Evolutionary conservation across 2,797 vertebrate genomes (phyloP), one percentile per base, ranked within the genome.

Genomic region (Serranus cabrilla): DNA sequence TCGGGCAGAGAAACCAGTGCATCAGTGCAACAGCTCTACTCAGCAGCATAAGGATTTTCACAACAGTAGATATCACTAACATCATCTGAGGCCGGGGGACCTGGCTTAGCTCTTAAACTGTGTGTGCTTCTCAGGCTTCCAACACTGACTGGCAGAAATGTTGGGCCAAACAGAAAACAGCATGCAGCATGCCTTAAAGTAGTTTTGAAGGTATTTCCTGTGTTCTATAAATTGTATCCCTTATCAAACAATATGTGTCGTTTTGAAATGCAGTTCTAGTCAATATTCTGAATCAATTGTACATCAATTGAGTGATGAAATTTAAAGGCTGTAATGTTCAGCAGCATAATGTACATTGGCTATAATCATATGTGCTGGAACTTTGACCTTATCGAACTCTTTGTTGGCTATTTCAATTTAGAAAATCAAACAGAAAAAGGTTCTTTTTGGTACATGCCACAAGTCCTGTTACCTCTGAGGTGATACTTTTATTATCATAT

Each of bases 21-120:
- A 66, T 91, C 49, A 86, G 74, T 71, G 70, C 63, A 76, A 78
- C 55, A 57, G 63, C 57, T 85, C 58, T 23, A 37, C 70, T 83
- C 63, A 76, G 79, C 71, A 75, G 69, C 27, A 64, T 2, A 50
- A 51, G 50, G 47, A 77, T 75, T 76, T 78, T 82, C 55, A 74
- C 64, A 71, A 69, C 39, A 74, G 60, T 71, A 72, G 84, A 50
- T 70, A 76, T 80, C 65, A 47, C 65, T 77, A 67, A 49, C 67
- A 58, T 73, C 68, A 78, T 81, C 46, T 68, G 69, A 80, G 56
- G 59, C 59, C 42, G 62, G 46, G 39, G 51, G 63, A 83, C 25
- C 55, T 65, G 74, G 71, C 59, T 77, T 42, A 76, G 59, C 65
- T 64, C 31, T 64, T 52, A 64, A 74, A 82, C 50, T 59, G 55